Conservation (phyloP, 2,888 invertebrate species). For the Hetaerina titia region DNA sequence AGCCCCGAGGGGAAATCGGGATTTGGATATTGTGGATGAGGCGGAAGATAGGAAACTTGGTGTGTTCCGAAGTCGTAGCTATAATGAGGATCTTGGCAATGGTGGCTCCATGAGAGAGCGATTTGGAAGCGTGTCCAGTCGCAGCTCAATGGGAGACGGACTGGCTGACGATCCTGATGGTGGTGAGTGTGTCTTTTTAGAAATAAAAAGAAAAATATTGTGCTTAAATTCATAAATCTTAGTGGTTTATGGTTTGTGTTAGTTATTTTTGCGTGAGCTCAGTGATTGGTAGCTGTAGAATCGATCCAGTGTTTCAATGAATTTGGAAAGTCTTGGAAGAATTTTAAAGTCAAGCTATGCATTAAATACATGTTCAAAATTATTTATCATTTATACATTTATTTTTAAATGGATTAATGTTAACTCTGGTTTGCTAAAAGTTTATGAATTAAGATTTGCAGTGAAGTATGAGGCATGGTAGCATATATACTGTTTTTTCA, state of each 20-base stretch:
- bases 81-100: slow-evolving; percentile 63
- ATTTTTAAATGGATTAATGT: too few species aligned
- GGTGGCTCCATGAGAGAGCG: slow-evolving; percentile 41
- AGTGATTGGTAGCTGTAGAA: too few species aligned
- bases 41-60: slow-evolving; percentile 72
- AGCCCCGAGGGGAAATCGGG: slow-evolving; percentile 71
- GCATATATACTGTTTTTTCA: too few species aligned
- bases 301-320: neutral
- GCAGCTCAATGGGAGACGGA: slow-evolving; percentile 56
- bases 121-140: slow-evolving; percentile 53
- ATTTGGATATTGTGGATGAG: slow-evolving; percentile 72
- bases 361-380: too few species aligned
- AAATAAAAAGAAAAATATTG: too few species aligned
- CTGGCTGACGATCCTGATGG: slow-evolving; percentile 58
- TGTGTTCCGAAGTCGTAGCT: slow-evolving; percentile 70
- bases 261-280: too few species aligned
- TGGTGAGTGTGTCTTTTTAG: neutral
- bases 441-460: too few species aligned
- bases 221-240: too few species aligned
- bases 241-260: too few species aligned
- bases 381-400: too few species aligned
- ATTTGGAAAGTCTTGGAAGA: neutral
- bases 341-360: neutral
- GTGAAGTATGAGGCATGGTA: too few species aligned
- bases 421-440: too few species aligned